A percentile compares a stretch with the other conserved stretches of the same genome.
phyloP scores from a whole-genome alignment of 2,113 vertebrate genomes.

The Apeltes quadracus region DNA sequence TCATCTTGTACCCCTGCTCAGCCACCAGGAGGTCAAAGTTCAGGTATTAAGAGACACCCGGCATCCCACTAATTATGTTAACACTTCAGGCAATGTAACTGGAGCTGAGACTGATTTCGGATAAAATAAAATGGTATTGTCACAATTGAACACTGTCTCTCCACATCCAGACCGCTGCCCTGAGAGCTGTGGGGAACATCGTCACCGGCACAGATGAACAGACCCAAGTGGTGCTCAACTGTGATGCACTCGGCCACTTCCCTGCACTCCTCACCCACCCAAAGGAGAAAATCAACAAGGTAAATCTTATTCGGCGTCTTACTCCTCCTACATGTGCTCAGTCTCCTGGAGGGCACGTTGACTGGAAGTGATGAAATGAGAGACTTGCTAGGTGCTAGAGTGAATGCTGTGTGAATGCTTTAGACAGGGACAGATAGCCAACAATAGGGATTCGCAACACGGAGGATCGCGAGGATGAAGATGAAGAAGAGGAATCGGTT shows the following conservation, averaged over 20 bases:
- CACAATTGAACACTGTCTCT: not conserved
- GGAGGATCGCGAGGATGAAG: conserved; percentile 40
- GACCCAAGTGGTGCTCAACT: conserved; percentile 98
- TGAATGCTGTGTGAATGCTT: conserved; percentile 69
- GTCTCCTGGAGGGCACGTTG: not conserved
- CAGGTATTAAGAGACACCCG: conserved; percentile 81
- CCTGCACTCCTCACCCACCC: conserved; percentile 96
- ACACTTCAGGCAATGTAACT: not conserved
- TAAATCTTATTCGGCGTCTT: conserved; percentile 53
- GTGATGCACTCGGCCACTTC: conserved; percentile 95
- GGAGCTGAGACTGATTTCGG: not conserved
- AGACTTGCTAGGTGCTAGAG: conserved; percentile 76
- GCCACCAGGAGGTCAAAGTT: conserved; percentile 99
- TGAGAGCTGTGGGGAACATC: conserved; percentile 97
- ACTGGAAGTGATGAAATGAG: conserved; percentile 90
- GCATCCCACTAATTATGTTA: not conserved
- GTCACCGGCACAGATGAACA: conserved; percentile 99
- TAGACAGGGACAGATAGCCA: conserved; percentile 6
- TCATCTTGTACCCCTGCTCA: conserved; percentile 96
- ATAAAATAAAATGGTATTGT: not conserved
- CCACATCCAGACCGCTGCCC: conserved; percentile 88
- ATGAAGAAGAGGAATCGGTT: conserved; percentile 44
- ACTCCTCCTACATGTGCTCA: not conserved
- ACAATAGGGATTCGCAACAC: conserved; percentile 17
- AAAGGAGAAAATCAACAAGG: conserved; percentile 99